Conservation (phyloP, 2,113 vertebrate species). For the Connochaetes taurinus region DNA sequence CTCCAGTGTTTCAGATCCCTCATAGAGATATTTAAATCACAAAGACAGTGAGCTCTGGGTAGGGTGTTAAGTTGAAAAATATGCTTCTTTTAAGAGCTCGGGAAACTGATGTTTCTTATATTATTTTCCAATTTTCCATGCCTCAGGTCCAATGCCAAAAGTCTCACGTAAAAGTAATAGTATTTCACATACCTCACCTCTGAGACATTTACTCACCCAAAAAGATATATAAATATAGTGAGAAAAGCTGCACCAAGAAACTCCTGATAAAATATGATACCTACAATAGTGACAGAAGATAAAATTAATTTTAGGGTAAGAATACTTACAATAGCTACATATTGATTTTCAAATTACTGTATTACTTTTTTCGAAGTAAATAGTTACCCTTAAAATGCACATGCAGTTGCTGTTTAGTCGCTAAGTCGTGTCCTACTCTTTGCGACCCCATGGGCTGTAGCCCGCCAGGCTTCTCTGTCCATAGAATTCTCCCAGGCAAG, state of each 20-base stretch:
- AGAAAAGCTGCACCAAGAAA: constrained; percentile 88
- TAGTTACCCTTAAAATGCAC: neutral
- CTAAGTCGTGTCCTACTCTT: neutral
- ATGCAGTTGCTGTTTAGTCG: neutral
- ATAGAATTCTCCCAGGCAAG: neutral
- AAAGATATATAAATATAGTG: constrained; percentile 90
- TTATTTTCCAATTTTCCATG: constrained; percentile 47
- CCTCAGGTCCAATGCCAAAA: constrained; percentile 32
- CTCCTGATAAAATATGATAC: constrained; percentile 95
- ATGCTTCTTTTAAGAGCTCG: constrained; percentile 26
- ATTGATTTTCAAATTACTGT: neutral
- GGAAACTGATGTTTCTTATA: constrained; percentile 34
- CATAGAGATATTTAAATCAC: neutral
- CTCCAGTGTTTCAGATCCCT: neutral
- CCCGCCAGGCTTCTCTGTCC: neutral
- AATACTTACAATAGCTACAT: neutral
- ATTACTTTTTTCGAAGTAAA: constrained; percentile 7
- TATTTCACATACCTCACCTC: constrained; percentile 22
- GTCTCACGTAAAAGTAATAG: constrained; percentile 37
- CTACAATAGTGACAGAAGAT: constrained; percentile 79
- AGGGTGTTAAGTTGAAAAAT: constrained; percentile 19
- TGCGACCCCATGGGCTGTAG: neutral
- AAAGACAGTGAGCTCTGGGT: neutral
- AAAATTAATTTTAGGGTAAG: constrained; percentile 34
- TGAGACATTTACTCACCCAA: constrained; percentile 87